These are phyloP conservation scores for Rhodophaea formosa DNA, from an alignment of 2,888 invertebrate genomes.

Conservation along the genomic window DNA sequence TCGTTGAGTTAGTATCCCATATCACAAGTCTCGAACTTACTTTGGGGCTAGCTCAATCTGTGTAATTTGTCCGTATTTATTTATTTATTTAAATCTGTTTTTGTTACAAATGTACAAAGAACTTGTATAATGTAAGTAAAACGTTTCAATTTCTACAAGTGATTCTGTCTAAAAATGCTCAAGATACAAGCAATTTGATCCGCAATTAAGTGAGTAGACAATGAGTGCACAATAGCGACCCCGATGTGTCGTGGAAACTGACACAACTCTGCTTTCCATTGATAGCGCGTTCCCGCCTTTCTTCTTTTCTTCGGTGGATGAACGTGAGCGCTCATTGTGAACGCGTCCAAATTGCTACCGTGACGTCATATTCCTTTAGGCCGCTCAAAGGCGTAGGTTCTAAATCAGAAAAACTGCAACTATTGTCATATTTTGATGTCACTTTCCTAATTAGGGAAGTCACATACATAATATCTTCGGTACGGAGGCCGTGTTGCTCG, in stretches of 20 bases:
- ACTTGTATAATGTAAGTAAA: too few species aligned
- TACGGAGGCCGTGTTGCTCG: too few species aligned
- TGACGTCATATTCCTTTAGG: slow-evolving; percentile 15
- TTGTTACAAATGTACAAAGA: too few species aligned
- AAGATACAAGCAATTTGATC: slow-evolving; percentile 27
- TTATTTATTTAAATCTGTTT: too few species aligned
- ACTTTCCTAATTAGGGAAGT: too few species aligned
- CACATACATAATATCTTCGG: too few species aligned
- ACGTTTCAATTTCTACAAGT: background rate
- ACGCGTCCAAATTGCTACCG: slow-evolving; percentile 36
- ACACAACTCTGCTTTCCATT: slow-evolving; percentile 70
- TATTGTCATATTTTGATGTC: too few species aligned
- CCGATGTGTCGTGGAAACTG: slow-evolving; percentile 74
- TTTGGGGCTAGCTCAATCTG: too few species aligned
- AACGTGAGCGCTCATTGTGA: slow-evolving; percentile 38
- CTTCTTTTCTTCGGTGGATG: slow-evolving; percentile 39
- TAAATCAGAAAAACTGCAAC: too few species aligned
- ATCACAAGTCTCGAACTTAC: too few species aligned
- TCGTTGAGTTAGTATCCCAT: too few species aligned
- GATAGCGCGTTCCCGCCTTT: slow-evolving; percentile 57
- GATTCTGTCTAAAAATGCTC: slow-evolving; percentile 4
- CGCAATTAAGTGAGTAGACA: slow-evolving; percentile 55
- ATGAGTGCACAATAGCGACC: slow-evolving; percentile 69
- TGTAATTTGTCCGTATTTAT: too few species aligned
- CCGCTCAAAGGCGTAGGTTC: background rate